Percentiles rank a stretch among this genome's conserved stretches.
phyloP scores from a whole-genome alignment of 2,888 invertebrate genomes.

The Acanthosepion esculentum region DNA sequence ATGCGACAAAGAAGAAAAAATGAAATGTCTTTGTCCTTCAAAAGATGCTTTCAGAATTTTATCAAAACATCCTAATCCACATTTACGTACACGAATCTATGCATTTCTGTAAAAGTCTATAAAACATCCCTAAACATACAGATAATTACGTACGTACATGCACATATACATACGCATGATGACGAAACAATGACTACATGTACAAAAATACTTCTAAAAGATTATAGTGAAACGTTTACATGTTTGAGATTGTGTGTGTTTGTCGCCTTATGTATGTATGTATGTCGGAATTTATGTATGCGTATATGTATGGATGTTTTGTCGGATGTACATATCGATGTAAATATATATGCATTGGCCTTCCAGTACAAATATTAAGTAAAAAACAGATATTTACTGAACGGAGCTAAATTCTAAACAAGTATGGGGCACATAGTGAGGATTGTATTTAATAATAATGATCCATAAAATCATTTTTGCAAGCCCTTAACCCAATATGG shows the following conservation, averaged over 20 bases:
- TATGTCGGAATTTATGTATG: not conserved
- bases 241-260: not conserved
- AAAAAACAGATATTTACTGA: too few species aligned
- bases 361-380: too few species aligned
- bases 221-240: not conserved
- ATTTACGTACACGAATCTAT: not conserved
- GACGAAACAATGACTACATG: not conserved
- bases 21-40: not conserved
- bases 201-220: not conserved
- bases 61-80: not conserved
- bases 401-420: too few species aligned
- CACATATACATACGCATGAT: not conserved
- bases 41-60: not conserved
- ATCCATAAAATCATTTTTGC: too few species aligned
- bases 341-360: too few species aligned
- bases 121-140: not conserved
- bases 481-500: too few species aligned
- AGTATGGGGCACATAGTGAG: too few species aligned
- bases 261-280: not conserved
- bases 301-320: not conserved
- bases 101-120: too few species aligned
- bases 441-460: too few species aligned
- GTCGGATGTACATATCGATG: too few species aligned
- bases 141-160: not conserved
- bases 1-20: not conserved